Evolutionary conservation across 37 sponge, comb jelly and placozoan genomes (phyloP), one percentile per base, ranked within the genome.

Genomic region (Crambe crambe): DNA sequence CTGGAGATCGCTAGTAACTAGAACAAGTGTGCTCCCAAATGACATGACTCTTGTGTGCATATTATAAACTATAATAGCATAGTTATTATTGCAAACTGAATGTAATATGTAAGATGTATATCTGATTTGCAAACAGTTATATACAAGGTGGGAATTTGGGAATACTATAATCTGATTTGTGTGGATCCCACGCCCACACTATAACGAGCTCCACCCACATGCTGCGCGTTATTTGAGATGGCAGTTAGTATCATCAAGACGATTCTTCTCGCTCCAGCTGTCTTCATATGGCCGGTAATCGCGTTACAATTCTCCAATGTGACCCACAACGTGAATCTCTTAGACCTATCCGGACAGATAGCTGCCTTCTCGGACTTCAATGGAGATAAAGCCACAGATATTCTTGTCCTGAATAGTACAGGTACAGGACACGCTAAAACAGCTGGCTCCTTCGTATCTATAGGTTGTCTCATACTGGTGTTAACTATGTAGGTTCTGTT

Each of bases 301-400:
- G 61, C 58, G 4, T 61, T 76, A 30, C 58, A 39, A 31, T 76
- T 84, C 54, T 70, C 78, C 3, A 30, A 47, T 26, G 77, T 84
- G 22, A 84, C 85, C 5, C n/a, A 42, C 15, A 12, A 56, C 0
- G 36, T 84, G 0, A 58, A 58, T 22, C 78, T 84, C 29, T 22
- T 35, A 8, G 10, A 34, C 25, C 54, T 57, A 29, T 26, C 29
- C 1, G 75, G 83, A 6, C 3, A 56, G 26, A 20, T 84, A 40
- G 51, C 58, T 18, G 78, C 77, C 9, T 77, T 77, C 17, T 59
- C 70, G 0, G 85, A 84, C 78, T 76, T 77, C 70, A 84, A 84
- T 61, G 69, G 61, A 15, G 85, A 84, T 71, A 84, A 77, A 36
- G 60, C 70, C n/a, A 77, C 78, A 0, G 85, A 84, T 40, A 84